These are phyloP conservation scores for Euschistus heros DNA, from an alignment of 1,140 invertebrate species.

Conservation along the genomic window DNA sequence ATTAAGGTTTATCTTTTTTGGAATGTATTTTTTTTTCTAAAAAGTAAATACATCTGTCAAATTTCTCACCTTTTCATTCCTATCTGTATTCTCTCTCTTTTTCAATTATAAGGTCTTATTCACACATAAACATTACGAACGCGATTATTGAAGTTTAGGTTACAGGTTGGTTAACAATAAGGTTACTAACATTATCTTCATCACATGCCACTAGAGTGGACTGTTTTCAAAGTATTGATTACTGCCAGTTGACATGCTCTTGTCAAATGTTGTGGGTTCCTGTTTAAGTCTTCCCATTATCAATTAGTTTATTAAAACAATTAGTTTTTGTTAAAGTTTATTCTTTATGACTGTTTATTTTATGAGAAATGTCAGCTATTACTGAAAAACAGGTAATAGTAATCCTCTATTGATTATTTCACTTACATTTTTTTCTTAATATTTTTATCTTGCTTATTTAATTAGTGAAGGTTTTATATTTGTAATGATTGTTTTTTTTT, in stretches of 20 bases:
- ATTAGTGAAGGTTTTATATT: too few relatives aligned
- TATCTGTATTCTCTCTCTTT: too few relatives aligned
- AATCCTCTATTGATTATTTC: too few relatives aligned
- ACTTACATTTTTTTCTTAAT: too few relatives aligned
- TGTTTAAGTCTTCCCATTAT: constrained; percentile 2
- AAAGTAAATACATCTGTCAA: too few relatives aligned
- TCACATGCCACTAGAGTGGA: neutral
- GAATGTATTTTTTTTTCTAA: too few relatives aligned
- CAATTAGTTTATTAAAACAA: neutral
- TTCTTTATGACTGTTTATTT: neutral
- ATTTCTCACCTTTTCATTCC: too few relatives aligned
- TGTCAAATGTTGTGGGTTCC: constrained; percentile 10
- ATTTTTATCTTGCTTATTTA: too few relatives aligned
- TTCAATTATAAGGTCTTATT: too few relatives aligned
- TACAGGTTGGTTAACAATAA: neutral
- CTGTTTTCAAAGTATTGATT: constrained; percentile 24
- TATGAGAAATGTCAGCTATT: constrained; percentile 2
- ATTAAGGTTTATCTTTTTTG: too few relatives aligned
- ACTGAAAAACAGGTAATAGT: constrained; percentile 14
- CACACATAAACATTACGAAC: too few relatives aligned
- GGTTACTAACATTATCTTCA: constrained; percentile 8
- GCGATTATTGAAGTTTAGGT: neutral
- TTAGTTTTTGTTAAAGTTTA: neutral
- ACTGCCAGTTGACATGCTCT: constrained; percentile 19
- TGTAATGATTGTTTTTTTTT: too few relatives aligned